Conservation (phyloP, 2,888 invertebrate genomes). For the Dolomedes plantarius region DNA sequence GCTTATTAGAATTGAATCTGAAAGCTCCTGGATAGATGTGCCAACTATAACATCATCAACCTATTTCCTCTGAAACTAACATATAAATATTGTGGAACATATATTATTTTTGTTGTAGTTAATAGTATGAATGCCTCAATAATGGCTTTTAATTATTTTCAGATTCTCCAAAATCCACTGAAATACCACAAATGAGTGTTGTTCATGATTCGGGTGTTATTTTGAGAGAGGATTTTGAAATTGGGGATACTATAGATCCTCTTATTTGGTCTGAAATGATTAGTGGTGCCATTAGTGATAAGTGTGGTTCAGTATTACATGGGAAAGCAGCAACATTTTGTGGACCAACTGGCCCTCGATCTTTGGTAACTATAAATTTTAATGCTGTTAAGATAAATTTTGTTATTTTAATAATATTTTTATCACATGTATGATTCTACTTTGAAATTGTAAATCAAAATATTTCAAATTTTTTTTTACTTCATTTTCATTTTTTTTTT, state of each 20-base stretch:
- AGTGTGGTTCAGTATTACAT: constrained; percentile 76
- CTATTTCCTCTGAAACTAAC: no score
- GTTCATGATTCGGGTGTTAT: constrained; percentile 76
- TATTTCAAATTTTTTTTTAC: no score
- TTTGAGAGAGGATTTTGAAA: constrained; percentile 77
- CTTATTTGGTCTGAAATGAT: constrained; percentile 74
- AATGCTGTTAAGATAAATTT: neutral
- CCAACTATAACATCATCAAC: no score
- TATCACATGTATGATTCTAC: neutral
- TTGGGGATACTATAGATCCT: constrained; percentile 72
- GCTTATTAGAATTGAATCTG: no score
- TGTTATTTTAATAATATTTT: neutral
- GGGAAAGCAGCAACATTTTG: constrained; percentile 76
- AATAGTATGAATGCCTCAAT: no score
- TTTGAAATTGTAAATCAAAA: neutral
- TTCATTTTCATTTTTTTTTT: no score
- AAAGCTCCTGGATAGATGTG: no score
- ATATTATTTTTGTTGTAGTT: no score
- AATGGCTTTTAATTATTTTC: neutral
- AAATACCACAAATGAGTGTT: constrained; percentile 74
- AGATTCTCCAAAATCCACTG: constrained; percentile 30
- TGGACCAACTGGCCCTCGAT: constrained; percentile 74
- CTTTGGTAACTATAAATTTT: constrained; percentile 74
- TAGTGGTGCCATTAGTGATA: constrained; percentile 74
- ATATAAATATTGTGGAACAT: no score